Percentiles rank a stretch among this genome's conserved stretches.
phyloP scores from a whole-genome alignment of 2,888 invertebrate genomes.

The Leucozona laternaria region DNA sequence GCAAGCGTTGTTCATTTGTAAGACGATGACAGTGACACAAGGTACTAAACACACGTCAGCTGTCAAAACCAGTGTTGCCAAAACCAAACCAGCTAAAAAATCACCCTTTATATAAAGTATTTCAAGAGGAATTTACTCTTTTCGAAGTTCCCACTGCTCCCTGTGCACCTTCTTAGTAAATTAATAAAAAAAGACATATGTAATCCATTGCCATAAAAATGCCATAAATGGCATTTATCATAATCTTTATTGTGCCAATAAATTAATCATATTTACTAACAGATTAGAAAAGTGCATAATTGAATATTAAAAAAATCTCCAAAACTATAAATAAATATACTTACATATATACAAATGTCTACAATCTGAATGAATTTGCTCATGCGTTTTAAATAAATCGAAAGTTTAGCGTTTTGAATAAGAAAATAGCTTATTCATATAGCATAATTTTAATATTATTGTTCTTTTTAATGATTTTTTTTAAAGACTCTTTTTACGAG shows the following conservation, averaged over 20 bases:
- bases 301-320: background rate
- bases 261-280: background rate
- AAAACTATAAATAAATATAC: slow-evolving; percentile 7
- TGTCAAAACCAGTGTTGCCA: too few relatives aligned
- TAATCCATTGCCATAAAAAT: background rate
- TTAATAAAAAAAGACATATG: background rate
- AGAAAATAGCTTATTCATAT: slow-evolving; percentile 10
- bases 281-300: slow-evolving; percentile 18
- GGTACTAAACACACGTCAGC: too few relatives aligned
- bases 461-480: slow-evolving; percentile 14
- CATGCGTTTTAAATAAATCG: slow-evolving; percentile 11
- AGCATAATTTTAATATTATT: slow-evolving; percentile 18
- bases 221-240: slow-evolving; percentile 3
- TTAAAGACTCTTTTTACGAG: background rate
- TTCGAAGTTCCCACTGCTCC: background rate
- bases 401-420: slow-evolving; percentile 3
- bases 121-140: too few relatives aligned
- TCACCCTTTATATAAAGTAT: too few relatives aligned
- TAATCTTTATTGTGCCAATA: background rate
- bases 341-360: too few relatives aligned
- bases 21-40: too few relatives aligned
- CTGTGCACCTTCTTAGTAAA: background rate
- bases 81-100: too few relatives aligned
- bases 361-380: slow-evolving; percentile 4
- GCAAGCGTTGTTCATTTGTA: too few relatives aligned